Evolutionary conservation across 2,888 invertebrate genomes (phyloP).

Genomic region (Biston stratarius): DNA sequence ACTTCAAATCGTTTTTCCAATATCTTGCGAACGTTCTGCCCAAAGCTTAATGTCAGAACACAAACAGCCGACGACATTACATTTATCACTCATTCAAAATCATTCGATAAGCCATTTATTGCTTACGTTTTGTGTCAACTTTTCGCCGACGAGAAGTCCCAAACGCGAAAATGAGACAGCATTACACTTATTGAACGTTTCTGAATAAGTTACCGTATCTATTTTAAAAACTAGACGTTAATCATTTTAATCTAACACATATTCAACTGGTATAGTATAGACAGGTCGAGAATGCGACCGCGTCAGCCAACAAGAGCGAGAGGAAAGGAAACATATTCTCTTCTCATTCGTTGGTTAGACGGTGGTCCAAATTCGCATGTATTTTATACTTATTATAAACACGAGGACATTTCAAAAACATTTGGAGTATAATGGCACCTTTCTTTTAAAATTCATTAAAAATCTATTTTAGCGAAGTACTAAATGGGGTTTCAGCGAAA

Average conservation of each 20-base stretch:
- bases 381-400: not conserved
- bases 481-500: slow-evolving; percentile 12
- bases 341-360: too few species aligned
- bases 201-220: slow-evolving; percentile 2
- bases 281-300: too few species aligned
- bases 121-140: not conserved
- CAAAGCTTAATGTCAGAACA: not conserved
- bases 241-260: slow-evolving; percentile 11
- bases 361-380: too few species aligned
- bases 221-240: slow-evolving; percentile 9
- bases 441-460: slow-evolving; percentile 6
- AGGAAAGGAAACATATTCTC: too few species aligned
- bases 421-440: slow-evolving; percentile 22
- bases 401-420: slow-evolving; percentile 8
- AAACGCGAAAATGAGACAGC: not conserved
- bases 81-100: not conserved
- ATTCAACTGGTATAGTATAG: not conserved
- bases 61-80: not conserved
- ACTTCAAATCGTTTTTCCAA: not conserved
- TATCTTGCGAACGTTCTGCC: not conserved
- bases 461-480: not conserved
- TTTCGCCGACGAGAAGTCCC: not conserved
- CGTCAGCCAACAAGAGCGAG: too few species aligned
- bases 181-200: not conserved
- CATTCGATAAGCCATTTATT: not conserved